Evolutionary conservation across 2,888 invertebrate species (phyloP), one percentile per base, ranked within the genome.

Genomic region (Pollenia labialis): DNA sequence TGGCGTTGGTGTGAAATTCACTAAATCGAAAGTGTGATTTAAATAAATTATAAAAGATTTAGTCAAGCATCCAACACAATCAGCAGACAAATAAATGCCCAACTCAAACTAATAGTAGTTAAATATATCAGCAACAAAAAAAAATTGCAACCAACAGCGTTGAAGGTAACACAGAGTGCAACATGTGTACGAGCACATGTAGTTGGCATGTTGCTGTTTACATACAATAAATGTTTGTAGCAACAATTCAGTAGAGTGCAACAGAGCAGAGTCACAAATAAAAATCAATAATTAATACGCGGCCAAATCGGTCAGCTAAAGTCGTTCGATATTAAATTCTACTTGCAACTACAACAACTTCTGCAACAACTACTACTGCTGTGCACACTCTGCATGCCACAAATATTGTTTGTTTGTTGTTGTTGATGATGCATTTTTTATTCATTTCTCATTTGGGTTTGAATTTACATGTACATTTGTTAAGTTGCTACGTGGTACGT

Each of bases 1-100:
- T 77, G 84, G 84, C 76, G 84, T 84, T 84, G 83, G 85, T 85
- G 88, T 81, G 77, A 79, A 84, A 75, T 69, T 77, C 66, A 79
- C 77, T 71, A 74, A 85, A 85, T 81, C 88, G 89, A 88, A 89
- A 81, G 84, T 84, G 83, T 75, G 76, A 87, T 84, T 81, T 69
- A 77, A 84, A 84, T 87, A 87, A 87, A 81, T 87, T 84, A 81
- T 85, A 77, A 82, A 80, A 76, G 58, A 75, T 83, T 76, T 85
- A 77, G 81, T 80, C 18, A 60, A 62, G 50, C 40, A 23, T 79
- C 60, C 32, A 46, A 44, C 52, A 66, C 62, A 80, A 83, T 77
- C 82, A 69, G 77, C 66, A 77, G 56, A 80, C 68, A 66, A 66
- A 75, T 75, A 66, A 66, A 75, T 72, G 79, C 40, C 50, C 77